Evolutionary conservation across 2,888 invertebrate species (phyloP), one percentile per base, ranked within the genome.

Genomic region (Orthonevra nobilis): DNA sequence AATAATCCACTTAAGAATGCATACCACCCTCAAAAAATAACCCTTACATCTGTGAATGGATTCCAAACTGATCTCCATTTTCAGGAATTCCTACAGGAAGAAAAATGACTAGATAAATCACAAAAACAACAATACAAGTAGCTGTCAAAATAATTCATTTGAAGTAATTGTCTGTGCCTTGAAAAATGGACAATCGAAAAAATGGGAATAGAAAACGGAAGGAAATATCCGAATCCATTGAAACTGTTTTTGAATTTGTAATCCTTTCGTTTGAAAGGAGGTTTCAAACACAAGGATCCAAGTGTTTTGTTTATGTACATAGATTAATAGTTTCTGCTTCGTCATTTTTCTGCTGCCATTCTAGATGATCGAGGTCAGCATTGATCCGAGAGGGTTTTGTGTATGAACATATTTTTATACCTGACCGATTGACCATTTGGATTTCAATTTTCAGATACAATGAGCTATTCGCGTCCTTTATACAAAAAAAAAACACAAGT

Each of bases 1-100:
- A 72, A 63, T 77, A 77, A 77, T 77, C 77, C 77, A 77, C 72
- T 77, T 77, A 77, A 60, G 52, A n/a, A 77, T 58, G 58, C 58
- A 72, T 50, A 64, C 58, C 56, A 42, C 77, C 77, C 60, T 52
- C 52, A 58, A 58, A 70, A n/a, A 72, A 64, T 72, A 77, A 77
- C 77, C 58, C 77, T 77, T 77, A 44, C 72, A 20, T 28, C 36
- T 30, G 17, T 30, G n/a, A n/a, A n/a, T n/a, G n/a, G n/a, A n/a
- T n/a, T n/a, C 12, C 7, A 30, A 17, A 36, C 6, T 1, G 7
- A 14, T 14, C 4, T n/a, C 1, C 20, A 14, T 28, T 28, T 36
- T 32, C 7, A 3, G 20, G 56, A 36, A 56, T 26, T 23, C 6
- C 28, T 46, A 46, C 30, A 12, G 3, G 28, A 46, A 38, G 46